Percentiles rank a stretch among this genome's conserved stretches.
These are phyloP conservation scores for Heloderma charlesbogerti DNA, from an alignment of 2,113 vertebrate genomes.

Conservation along the genomic window DNA sequence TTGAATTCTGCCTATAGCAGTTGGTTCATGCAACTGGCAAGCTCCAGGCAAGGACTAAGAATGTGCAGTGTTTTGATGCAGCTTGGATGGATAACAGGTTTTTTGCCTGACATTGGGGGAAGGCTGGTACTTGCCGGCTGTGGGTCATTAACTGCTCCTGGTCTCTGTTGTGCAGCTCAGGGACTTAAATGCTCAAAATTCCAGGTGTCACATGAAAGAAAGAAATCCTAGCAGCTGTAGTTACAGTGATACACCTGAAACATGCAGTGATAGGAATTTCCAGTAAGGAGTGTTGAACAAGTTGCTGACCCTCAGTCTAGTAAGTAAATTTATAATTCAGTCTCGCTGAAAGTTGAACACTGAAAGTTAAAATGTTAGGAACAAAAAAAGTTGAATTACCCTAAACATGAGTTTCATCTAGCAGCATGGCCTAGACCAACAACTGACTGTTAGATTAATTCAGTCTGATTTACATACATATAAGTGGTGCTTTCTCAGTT, in stretches of 20 bases:
- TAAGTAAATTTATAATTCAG: background rate
- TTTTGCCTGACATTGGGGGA: background rate
- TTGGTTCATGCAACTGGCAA: too few relatives aligned
- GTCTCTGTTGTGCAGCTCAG: background rate
- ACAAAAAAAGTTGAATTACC: background rate
- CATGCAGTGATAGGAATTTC: background rate
- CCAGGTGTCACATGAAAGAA: background rate
- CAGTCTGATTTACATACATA: background rate
- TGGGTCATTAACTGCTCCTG: background rate
- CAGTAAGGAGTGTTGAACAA: background rate
- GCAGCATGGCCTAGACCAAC: background rate
- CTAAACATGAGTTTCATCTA: background rate
- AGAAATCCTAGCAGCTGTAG: background rate
- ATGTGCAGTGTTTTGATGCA: background rate
- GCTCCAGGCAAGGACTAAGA: too few relatives aligned
- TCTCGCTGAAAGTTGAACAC: background rate
- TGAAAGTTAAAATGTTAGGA: background rate
- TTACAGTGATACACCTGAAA: background rate
- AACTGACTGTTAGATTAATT: background rate
- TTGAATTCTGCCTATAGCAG: too few relatives aligned
- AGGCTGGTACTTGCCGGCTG: background rate
- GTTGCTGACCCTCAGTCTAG: background rate
- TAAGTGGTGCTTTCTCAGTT: background rate
- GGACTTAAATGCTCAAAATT: background rate
- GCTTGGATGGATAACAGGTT: background rate